phyloP scores from a whole-genome alignment of 1,140 invertebrate species.

The Tribolium castaneum region DNA sequence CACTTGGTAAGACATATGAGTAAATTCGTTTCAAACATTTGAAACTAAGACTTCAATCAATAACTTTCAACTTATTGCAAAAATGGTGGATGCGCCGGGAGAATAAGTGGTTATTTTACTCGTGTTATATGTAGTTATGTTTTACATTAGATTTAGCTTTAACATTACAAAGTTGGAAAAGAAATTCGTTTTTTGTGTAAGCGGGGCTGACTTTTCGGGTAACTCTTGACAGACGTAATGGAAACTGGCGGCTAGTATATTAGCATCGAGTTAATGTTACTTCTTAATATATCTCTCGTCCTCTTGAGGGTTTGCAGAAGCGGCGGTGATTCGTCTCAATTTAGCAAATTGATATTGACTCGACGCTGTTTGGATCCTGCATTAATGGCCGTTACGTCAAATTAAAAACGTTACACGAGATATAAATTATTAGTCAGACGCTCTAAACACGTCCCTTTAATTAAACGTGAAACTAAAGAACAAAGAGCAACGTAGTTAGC shows the following conservation, averaged over 20 bases:
- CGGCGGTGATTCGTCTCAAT: constrained; percentile 50
- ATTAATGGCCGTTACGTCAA: constrained; percentile 41
- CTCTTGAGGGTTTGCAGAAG: neutral
- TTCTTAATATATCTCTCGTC: constrained; percentile 46
- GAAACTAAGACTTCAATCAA: no score
- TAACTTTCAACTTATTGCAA: no score
- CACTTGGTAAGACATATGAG: no score
- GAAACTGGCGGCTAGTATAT: constrained; percentile 47
- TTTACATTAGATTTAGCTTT: neutral
- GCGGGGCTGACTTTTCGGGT: neutral
- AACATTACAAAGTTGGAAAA: neutral
- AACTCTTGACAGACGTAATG: constrained; percentile 27
- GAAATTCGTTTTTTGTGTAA: neutral
- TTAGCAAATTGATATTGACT: constrained; percentile 52
- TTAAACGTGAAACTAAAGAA: neutral
- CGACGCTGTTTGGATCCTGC: constrained; percentile 27
- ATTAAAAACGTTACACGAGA: constrained; percentile 39
- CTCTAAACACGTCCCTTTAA: constrained; percentile 2
- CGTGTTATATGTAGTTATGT: no score
- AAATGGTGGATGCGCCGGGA: no score
- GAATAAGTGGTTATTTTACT: no score
- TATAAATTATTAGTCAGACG: constrained; percentile 21
- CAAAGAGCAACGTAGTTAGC: neutral
- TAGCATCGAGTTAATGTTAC: constrained; percentile 48
- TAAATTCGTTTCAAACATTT: no score